Base-by-base conservation (phyloP, 2,888 invertebrate genomes). In the Lithophane socia region DNA sequence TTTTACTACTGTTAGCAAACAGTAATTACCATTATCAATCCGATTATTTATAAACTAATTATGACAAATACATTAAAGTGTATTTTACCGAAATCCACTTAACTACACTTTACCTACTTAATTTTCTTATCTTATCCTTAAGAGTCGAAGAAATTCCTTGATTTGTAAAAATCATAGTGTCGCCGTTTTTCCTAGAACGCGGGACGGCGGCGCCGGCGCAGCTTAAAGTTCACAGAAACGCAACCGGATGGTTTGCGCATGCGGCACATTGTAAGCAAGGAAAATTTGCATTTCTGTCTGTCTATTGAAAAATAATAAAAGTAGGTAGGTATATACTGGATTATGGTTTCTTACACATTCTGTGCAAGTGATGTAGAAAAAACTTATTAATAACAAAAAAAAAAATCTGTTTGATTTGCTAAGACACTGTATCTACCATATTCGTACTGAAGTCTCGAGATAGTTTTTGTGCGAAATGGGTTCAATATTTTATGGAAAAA, bases 161-260 rank as follows among this genome's bases (percentile, higher is more conserved):
- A 52, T 49, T 75, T 66, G 5, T 54, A 66, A 86, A 78, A 86
- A 66, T 61, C 61, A 49, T 42, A 16, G 44, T 21, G 84, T 65
- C 78, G 63, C 49, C 64, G 66, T 72, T 75, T 73, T 88, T 84
- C 88, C 65, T 70, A 83, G 88, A 88, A 86, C 24, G 54, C 8
- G 37, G 61, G n/a, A 54, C 71, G 60, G 60, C 79, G 58, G 56
- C 79, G 79, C 61, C 63, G 49, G 67, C 75, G 64, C 70, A 44
- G 37, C 44, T 65, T 74, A 75, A 68, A 67, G 56, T 70, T 86
- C 86, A 67, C 58, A 83, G 88, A 82, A 86, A 64, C 72, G 37
- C 60, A 87, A 88, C 88, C 86, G 88, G 88, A 88, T 82, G 76
- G 64, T 49, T 60, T 52, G 69, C 42, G 87, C 79, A 80, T 87